phyloP scores from a whole-genome alignment of 2,888 invertebrate species.

The Gerris lacustris region DNA sequence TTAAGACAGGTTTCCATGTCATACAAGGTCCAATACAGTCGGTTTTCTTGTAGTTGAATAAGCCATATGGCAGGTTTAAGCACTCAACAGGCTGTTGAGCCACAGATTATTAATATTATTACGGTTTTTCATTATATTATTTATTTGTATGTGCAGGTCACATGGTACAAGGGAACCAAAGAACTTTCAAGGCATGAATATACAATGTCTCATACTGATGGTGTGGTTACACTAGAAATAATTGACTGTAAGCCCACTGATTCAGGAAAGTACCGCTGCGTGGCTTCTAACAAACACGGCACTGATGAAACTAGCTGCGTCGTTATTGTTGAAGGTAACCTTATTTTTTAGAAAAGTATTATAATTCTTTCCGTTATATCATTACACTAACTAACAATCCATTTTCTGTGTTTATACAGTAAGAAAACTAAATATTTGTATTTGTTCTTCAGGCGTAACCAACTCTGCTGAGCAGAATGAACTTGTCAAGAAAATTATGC shows the following conservation, averaged over 20 bases:
- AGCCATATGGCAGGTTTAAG: too few species aligned
- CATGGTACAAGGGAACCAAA: constrained; percentile 71
- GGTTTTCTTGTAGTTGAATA: too few species aligned
- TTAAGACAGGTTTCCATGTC: too few species aligned
- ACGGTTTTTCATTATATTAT: too few species aligned
- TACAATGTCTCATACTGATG: constrained; percentile 80
- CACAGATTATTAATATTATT: too few species aligned
- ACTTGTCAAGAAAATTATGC: constrained; percentile 74
- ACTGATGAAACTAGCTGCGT: constrained; percentile 90
- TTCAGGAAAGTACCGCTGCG: constrained; percentile 90
- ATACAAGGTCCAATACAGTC: too few species aligned
- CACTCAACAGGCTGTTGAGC: too few species aligned
- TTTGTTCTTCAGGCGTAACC: constrained; percentile 17
- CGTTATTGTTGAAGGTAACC: constrained; percentile 84
- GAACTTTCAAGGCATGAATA: constrained; percentile 86
- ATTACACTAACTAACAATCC: neutral
- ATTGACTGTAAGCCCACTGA: constrained; percentile 86
- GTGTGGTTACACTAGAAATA: constrained; percentile 94
- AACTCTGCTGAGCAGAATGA: constrained; percentile 67
- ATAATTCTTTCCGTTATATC: too few species aligned
- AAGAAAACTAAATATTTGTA: neutral
- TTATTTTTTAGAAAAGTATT: neutral
- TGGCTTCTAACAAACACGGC: constrained; percentile 87
- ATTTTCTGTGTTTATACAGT: neutral
- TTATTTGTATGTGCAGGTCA: constrained; percentile 37